These are phyloP conservation scores for Punctoribates punctum DNA, from an alignment of 2,888 invertebrate genomes.

Conservation along the genomic window DNA sequence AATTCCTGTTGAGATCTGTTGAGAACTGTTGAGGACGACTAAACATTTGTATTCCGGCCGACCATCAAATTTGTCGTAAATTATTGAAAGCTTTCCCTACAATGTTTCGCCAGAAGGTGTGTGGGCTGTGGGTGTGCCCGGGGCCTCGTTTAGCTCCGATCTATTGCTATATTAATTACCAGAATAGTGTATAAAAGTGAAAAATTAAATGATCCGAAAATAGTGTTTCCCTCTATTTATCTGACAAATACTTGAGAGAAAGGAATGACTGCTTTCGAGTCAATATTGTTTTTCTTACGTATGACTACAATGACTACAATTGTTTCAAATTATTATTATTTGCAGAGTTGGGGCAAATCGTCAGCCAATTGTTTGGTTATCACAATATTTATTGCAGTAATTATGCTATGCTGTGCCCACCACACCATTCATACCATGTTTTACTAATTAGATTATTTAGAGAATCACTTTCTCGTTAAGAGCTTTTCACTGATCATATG, in stretches of 20 bases:
- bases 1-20: not conserved
- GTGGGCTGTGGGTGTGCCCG: not conserved
- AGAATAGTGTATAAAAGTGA: not conserved
- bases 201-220: not conserved
- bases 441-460: conserved; percentile 24
- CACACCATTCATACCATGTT: conserved; percentile 26
- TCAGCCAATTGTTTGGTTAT: conserved; percentile 13
- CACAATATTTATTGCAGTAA: conserved; percentile 23
- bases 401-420: conserved; percentile 8
- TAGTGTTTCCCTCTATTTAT: not conserved
- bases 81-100: not conserved
- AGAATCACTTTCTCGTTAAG: conserved; percentile 4
- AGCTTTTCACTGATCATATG: not conserved
- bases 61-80: conserved; percentile 3
- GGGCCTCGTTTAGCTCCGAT: not conserved
- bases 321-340: not conserved
- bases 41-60: not conserved
- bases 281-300: not conserved
- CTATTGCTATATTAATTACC: no score
- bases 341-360: not conserved
- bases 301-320: not conserved
- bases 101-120: not conserved
- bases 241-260: not conserved
- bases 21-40: not conserved
- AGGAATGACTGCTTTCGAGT: conserved; percentile 2